phyloP scores from a whole-genome alignment of 2,113 vertebrate species.

The Patagioenas fasciata region DNA sequence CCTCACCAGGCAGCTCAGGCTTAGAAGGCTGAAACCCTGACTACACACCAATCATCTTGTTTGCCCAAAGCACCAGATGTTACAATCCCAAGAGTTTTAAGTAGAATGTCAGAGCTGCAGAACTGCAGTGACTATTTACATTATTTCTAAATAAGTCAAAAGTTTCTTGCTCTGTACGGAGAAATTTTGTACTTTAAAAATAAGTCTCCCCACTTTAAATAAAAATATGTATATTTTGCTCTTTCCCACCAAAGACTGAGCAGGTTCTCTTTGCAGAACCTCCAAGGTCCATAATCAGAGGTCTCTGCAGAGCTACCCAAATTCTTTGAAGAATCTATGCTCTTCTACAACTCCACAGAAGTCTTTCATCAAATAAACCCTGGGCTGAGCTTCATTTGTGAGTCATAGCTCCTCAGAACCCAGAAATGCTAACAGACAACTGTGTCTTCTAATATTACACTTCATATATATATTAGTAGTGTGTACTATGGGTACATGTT shows the following conservation, averaged over 20 bases:
- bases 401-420: neutral
- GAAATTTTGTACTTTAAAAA: neutral
- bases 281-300: neutral
- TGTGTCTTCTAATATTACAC: neutral
- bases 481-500: neutral
- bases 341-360: neutral
- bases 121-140: neutral
- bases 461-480: neutral
- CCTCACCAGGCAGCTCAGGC: neutral
- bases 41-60: neutral
- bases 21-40: neutral
- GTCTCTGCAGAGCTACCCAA: neutral
- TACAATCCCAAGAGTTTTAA: neutral
- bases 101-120: neutral
- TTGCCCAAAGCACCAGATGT: neutral
- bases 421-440: neutral
- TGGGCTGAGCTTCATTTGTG: neutral
- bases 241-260: neutral
- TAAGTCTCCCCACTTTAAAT: neutral
- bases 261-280: neutral
- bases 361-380: neutral
- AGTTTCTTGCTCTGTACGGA: neutral
- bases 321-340: neutral
- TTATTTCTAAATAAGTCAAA: neutral
- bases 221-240: neutral